Percentiles rank a stretch among this genome's conserved stretches.
Evolutionary conservation across 2,113 vertebrate genomes (phyloP).

Genomic region (Rhinopomastus cyanomelas): DNA sequence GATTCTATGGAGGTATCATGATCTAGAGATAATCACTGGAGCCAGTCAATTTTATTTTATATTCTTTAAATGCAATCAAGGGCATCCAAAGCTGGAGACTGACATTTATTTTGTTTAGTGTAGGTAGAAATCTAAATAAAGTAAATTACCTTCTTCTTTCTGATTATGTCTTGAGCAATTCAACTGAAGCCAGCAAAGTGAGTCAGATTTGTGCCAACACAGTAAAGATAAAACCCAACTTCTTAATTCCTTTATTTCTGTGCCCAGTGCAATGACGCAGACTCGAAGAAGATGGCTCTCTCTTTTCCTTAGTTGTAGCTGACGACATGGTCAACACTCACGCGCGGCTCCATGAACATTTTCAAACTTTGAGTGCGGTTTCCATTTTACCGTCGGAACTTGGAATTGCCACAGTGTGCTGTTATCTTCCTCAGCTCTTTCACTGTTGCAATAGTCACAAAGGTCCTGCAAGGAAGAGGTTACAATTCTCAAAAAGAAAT

Average conservation of each 20-base stretch:
- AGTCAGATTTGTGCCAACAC: not conserved
- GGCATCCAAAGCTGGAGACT: not conserved
- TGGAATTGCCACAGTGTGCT: not conserved
- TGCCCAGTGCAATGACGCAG: not conserved
- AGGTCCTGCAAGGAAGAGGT: not conserved
- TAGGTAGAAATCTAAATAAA: not conserved
- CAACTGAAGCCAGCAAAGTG: not conserved
- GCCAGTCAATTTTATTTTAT: conserved; percentile 23
- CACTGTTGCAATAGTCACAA: not conserved
- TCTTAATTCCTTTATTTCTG: not conserved
- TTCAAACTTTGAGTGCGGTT: not conserved
- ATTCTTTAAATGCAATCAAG: conserved; percentile 17
- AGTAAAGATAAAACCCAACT: not conserved
- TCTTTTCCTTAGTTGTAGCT: not conserved
- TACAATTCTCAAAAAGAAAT: not conserved
- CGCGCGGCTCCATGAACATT: not conserved
- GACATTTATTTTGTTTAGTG: not conserved
- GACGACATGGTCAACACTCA: not conserved
- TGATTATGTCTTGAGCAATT: not conserved
- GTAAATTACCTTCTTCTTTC: not conserved
- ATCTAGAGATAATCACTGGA: conserved; percentile 30
- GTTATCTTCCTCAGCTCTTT: not conserved
- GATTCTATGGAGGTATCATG: not conserved
- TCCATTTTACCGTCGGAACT: not conserved
- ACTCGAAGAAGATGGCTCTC: not conserved